Evolutionary conservation across 2,797 vertebrate species (phyloP).

Genomic region (Tenualosa ilisha): DNA sequence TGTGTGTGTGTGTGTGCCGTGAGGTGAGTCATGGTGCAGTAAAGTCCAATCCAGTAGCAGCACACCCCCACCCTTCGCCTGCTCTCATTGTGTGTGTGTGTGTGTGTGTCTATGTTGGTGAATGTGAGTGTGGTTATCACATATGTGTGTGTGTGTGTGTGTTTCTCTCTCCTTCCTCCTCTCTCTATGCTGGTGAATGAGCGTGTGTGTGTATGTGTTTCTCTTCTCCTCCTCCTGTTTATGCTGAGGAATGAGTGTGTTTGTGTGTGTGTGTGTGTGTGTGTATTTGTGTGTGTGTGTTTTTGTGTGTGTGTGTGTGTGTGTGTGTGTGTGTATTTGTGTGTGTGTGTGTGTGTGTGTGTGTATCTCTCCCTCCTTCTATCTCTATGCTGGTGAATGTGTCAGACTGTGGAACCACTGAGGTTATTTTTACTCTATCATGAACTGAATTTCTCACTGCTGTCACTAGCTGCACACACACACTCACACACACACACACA

Average conservation of each 20-base stretch:
- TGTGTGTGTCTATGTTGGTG: no score
- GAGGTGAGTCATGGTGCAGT: conserved; percentile 78
- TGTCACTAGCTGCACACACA: neutral
- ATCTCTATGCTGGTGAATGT: conserved; percentile 28
- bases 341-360: neutral
- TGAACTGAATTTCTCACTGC: conserved; percentile 36
- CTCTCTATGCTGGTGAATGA: neutral
- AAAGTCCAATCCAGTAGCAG: conserved; percentile 67
- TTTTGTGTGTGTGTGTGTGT: neutral
- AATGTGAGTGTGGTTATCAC: no score
- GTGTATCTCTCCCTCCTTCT: neutral
- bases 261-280: neutral
- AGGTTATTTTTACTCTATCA: conserved; percentile 53
- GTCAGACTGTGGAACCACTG: conserved; percentile 42
- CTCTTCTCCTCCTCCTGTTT: neutral
- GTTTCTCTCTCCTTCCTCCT: no score
- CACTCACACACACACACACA: neutral
- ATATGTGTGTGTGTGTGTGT: no score
- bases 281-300: neutral
- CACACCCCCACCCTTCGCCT: conserved; percentile 62
- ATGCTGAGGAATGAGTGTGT: neutral
- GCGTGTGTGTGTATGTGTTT: neutral
- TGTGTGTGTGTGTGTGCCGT: conserved; percentile 54
- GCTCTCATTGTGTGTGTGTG: conserved; percentile 25
- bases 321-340: neutral